Evolutionary conservation across 2,797 vertebrate species (phyloP).

Genomic region (Halcyon chelicuti): DNA sequence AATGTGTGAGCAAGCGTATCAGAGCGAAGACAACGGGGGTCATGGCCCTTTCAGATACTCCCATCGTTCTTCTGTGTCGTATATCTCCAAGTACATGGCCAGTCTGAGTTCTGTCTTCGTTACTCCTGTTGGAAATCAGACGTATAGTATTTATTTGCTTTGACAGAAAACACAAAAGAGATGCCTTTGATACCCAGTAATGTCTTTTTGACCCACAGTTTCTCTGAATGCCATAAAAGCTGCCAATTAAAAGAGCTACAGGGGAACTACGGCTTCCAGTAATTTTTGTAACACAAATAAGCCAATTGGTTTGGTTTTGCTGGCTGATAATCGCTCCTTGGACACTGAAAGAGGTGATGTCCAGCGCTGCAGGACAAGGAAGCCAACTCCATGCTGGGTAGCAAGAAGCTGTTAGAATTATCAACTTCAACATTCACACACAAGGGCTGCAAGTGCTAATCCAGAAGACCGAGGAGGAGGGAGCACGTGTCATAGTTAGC

Average conservation of each 20-base stretch:
- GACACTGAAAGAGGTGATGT: neutral
- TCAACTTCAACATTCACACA: neutral
- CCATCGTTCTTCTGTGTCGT: slow-evolving; percentile 59
- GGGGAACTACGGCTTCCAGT: neutral
- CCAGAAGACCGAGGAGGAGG: neutral
- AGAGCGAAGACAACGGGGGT: slow-evolving; percentile 82
- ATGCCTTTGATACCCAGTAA: neutral
- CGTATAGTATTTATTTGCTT: neutral
- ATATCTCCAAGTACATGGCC: slow-evolving; percentile 89
- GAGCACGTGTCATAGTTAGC: neutral
- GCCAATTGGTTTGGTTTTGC: neutral
- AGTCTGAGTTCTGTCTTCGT: slow-evolving; percentile 84
- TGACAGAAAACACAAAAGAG: neutral
- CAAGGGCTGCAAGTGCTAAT: neutral
- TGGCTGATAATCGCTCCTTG: neutral
- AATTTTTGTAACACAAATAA: neutral
- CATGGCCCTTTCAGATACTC: slow-evolving; percentile 84
- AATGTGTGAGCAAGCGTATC: slow-evolving; percentile 88
- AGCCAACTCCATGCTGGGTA: neutral
- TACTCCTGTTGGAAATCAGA: neutral
- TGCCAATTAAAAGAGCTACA: neutral
- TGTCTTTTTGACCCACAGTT: neutral
- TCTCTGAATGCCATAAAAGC: neutral
- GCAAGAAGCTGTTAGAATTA: neutral
- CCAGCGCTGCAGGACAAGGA: neutral